Evolutionary conservation across 2,797 vertebrate genomes (phyloP), one percentile per base, ranked within the genome.

Genomic region (Lemur catta): DNA sequence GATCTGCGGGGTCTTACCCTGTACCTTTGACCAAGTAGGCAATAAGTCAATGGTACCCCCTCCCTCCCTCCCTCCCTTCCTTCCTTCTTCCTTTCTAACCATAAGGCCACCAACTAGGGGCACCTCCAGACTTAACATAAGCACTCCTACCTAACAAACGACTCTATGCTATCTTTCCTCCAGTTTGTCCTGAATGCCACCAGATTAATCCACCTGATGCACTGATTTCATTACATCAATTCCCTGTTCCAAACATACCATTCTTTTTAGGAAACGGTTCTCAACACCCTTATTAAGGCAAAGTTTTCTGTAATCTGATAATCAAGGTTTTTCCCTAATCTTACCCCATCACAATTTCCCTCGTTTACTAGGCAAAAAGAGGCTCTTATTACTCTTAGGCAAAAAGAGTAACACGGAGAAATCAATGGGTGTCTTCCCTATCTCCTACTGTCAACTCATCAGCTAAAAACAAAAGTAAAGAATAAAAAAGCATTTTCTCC

Each of bases 81-180:
- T 28, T n/a, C 30, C 52, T 71, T n/a, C 75, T 59, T 91, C 92
- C 67, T 91, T 95, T 91, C 74, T 85, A 89, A 81, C 17, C 57
- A 65, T 46, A 55, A 33, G 33, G 26, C 35, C 46, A 52, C 17
- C 41, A 72, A 48, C 43, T 15, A 46, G 43, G 33, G 76, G 13
- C 43, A 74, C 26, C 79, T 91, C 43, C 65, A 82, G 71, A 24
- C 18, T 59, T 63, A 30, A 4, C 67, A 18, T 43, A 93, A 85
- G 17, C 28, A 35, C 71, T 57, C 33, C 52, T 48, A 84, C 33
- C 57, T 89, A 82, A 41, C 65, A 43, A 84, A 88, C 14, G 35
- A 55, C 8, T 48, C 38, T 55, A 72, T 24, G 35, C 7, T 35
- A 3, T 84, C 72, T 76, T 13, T 90, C 41, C 30, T 86, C 82